These are phyloP conservation scores for Benitochromis conjunctus DNA, from an alignment of 2,113 vertebrate species.

Conservation along the genomic window DNA sequence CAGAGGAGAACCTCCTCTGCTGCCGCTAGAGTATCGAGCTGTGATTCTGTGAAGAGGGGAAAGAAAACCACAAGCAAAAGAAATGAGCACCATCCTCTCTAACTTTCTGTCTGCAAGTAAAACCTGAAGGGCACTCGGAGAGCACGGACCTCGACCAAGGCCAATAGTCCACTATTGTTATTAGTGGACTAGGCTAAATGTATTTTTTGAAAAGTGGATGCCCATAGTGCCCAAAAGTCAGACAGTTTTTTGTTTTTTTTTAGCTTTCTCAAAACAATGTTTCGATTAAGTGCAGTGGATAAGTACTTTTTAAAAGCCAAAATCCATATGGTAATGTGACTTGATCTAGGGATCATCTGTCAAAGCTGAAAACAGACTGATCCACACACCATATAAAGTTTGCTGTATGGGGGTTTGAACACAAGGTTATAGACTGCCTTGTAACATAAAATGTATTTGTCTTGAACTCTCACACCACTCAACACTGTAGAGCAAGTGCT, in stretches of 20 bases:
- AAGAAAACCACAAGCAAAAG: not conserved
- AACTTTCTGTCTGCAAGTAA: not conserved
- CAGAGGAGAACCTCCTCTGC: not conserved
- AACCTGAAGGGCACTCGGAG: not conserved
- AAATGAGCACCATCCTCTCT: not conserved
- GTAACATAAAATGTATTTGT: not conserved
- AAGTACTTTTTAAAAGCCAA: not conserved
- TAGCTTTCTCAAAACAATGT: not conserved
- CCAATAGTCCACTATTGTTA: not conserved
- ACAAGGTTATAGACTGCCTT: not conserved
- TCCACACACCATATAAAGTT: not conserved
- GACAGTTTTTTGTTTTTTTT: not conserved
- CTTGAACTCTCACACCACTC: not conserved
- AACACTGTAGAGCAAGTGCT: not conserved
- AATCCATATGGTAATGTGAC: not conserved
- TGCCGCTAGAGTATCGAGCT: not conserved
- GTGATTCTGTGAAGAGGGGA: not conserved
- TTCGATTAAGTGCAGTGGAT: not conserved
- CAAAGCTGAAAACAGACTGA: not conserved
- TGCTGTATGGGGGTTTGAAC: not conserved
- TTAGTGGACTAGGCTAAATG: not conserved
- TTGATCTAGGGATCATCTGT: not conserved
- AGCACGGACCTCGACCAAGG: not conserved
- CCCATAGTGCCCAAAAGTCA: not conserved
- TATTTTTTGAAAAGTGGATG: not conserved